Evolutionary conservation across 2,113 vertebrate genomes (phyloP).

Genomic region (Crotalus horridus): DNA sequence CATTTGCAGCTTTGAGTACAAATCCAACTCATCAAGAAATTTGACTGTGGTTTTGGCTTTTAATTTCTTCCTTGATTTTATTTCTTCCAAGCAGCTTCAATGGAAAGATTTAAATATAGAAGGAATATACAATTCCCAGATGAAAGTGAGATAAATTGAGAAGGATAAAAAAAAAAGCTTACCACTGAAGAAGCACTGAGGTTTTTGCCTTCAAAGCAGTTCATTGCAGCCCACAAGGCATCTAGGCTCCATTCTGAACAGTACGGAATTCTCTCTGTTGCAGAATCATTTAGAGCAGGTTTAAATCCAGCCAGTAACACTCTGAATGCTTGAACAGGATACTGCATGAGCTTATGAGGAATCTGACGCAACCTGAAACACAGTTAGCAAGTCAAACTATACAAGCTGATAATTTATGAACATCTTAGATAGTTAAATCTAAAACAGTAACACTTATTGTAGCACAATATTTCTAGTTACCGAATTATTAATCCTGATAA

Average conservation of each 20-base stretch:
- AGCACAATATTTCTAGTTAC: background rate
- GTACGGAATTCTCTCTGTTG: slow-evolving; percentile 76
- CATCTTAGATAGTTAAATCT: background rate
- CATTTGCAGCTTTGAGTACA: background rate
- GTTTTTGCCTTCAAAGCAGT: slow-evolving; percentile 73
- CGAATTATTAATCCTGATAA: background rate
- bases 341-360: slow-evolving; percentile 74
- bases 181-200: slow-evolving; percentile 78
- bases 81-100: background rate
- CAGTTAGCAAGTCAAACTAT: slow-evolving; percentile 20
- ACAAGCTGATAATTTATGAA: slow-evolving; percentile 3
- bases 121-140: background rate
- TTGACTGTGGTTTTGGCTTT: background rate
- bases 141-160: background rate
- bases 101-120: background rate
- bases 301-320: slow-evolving; percentile 82
- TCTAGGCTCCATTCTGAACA: slow-evolving; percentile 84
- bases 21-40: background rate
- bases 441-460: background rate
- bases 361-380: slow-evolving; percentile 79
- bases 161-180: slow-evolving; percentile 18
- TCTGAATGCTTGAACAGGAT: slow-evolving; percentile 74
- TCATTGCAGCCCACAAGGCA: slow-evolving; percentile 77
- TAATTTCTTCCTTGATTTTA: background rate
- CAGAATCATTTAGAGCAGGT: slow-evolving; percentile 59